Evolutionary conservation across 2,888 invertebrate species (phyloP), one percentile per base, ranked within the genome.

Genomic region (Drosophila nr. perissopoda): DNA sequence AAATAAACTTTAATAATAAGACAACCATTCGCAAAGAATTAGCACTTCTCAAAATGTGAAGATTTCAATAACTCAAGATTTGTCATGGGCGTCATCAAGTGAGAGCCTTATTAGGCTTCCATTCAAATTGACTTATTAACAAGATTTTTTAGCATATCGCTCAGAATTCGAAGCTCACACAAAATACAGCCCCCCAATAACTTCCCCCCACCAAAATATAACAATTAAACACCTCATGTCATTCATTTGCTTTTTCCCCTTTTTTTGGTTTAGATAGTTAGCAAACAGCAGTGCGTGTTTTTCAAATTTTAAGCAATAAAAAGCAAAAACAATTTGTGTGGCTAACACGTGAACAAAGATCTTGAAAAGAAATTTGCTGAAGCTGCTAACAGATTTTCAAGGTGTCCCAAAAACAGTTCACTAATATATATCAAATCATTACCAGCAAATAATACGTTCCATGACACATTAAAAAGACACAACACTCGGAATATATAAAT

Each of bases 41-140:
- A 87, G 62, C 83, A 83, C 82, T 38, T 69, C 29, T 31, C 56
- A 42, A 59, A 58, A 63, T 73, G 59, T 57, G 65, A 69, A 57
- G 53, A 76, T 60, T 57, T 66, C 59, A 67, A 63, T 62, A 58
- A 29, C 11, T 42, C n/a, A 33, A 49, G 8, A 52, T 51, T 60
- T 52, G 53, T 56, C 33, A 25, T 34, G 45, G 34, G 49, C 68
- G 69, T 73, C 68, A 76, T 73, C 59, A 62, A 72, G 57, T 66
- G 68, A 54, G 69, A 75, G 72, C 29, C 64, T 73, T 69, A 84
- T 87, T 83, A 73, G 64, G 79, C 75, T 84, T 75, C 66, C 60
- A 57, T 31, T 56, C 60, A 36, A 87, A 89, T 87, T 85, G 80
- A 89, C 88, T 69, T 77, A 89, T 85, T 70, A 82, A 89, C 76